Evolutionary conservation across 2,888 invertebrate species (phyloP), one percentile per base, ranked within the genome.

Genomic region (Pycnomerus fuliginosus): DNA sequence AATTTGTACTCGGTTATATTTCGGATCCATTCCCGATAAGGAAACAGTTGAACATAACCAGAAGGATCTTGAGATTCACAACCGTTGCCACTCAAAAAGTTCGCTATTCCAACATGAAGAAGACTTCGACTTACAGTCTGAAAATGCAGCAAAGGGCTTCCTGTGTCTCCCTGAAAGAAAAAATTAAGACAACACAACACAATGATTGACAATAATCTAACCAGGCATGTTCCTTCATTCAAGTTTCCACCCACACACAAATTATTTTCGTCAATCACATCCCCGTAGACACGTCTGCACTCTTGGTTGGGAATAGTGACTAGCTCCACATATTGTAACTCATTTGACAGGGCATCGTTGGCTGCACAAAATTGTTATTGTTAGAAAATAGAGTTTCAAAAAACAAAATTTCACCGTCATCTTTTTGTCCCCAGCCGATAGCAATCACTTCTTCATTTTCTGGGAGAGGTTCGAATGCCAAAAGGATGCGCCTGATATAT

Each of bases 11-110:
- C 20, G 8, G 20, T 20, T 5, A 20, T 20, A 8, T 20, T 20
- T 5, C 8, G 27, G 10, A 27, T 27, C 27, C 27, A 27, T 7
- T 27, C 27, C 4, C 4, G 4, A 27, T 15, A 30, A 14, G 30
- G 30, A 15, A 5, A 2, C 10, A 10, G 14, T 14, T 16, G 14
- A 2, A 16, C 16, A 14, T 3, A 30, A 3, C 30, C 30, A 2
- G 30, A 30, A 2, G 30, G 30, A 30, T 32, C 32, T 10, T 5
- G 16, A 17, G 8, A 17, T 17, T 32, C 32, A 10, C 32, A 32
- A 2, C 32, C 32, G 8, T 32, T 32, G 2, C 2, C 3, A 10
- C 32, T 32, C 2, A 32, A 8, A 11, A 32, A 32, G 20, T 20
- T 32, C 12, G 32, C 32, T 5, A 30, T n/a, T 3, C 15, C 30